Conservation (phyloP, 2,888 invertebrate genomes). For the Drosophila prostipennis region DNA sequence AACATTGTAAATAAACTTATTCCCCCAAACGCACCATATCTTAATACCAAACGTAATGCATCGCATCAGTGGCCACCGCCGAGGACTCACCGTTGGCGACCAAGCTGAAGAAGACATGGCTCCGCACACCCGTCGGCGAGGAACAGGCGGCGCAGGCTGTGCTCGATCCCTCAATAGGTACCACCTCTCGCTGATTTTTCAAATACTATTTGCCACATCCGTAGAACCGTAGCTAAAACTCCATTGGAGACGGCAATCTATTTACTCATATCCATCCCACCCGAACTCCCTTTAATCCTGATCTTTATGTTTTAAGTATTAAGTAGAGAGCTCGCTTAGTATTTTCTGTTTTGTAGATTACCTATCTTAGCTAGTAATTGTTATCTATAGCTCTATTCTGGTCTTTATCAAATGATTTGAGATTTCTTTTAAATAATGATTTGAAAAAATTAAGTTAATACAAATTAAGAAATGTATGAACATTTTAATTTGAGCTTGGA, state of each 20-base stretch:
- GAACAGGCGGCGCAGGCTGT: conserved; percentile 89
- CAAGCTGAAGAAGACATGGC: conserved; percentile 90
- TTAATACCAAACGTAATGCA: conserved; percentile 23
- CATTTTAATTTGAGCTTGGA: not conserved
- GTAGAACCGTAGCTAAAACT: conserved; percentile 10
- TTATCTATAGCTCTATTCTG: not conserved
- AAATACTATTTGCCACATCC: conserved; percentile 1
- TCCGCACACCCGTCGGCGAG: conserved; percentile 89
- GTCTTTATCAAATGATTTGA: not conserved
- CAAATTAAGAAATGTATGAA: not conserved
- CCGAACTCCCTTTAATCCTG: not conserved
- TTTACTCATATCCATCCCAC: not conserved
- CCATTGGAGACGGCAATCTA: conserved; percentile 1
- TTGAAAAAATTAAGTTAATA: not conserved
- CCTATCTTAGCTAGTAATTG: not conserved
- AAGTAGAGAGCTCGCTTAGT: not conserved
- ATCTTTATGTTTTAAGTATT: not conserved
- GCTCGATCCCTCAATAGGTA: conserved; percentile 88
- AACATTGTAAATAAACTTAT: conserved; percentile 55
- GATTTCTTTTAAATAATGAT: not conserved
- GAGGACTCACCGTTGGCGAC: conserved; percentile 88
- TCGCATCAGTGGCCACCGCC: conserved; percentile 87
- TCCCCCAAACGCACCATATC: conserved; percentile 19
- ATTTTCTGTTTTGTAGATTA: conserved; percentile 7
- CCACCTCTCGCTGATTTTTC: conserved; percentile 45